A percentile compares a stretch with the other conserved stretches of the same genome.
Conservation (phyloP, 2,797 vertebrate species). For the Fistularia commersonii region DNA sequence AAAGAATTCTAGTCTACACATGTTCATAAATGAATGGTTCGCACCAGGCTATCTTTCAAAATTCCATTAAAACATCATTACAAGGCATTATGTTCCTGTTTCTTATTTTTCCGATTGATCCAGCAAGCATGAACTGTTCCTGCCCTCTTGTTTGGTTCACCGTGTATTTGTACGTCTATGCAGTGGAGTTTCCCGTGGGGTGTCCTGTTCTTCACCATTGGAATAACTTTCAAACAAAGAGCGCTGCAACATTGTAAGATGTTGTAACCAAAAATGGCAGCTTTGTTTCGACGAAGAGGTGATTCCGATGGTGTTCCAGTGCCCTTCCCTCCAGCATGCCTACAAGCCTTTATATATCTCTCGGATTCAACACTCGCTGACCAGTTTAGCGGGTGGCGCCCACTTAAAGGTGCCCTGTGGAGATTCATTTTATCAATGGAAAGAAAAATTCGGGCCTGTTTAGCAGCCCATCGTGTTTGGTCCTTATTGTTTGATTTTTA, state of each 20-base stretch:
- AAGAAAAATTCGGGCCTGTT: too few species aligned
- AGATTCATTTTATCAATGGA: neutral
- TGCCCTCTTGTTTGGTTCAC: conserved; percentile 35
- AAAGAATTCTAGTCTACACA: conserved; percentile 64
- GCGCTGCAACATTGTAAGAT: conserved; percentile 49
- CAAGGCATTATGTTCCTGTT: conserved; percentile 76
- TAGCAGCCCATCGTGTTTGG: too few species aligned
- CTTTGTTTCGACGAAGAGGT: conserved; percentile 51
- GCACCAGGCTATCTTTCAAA: conserved; percentile 73
- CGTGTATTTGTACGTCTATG: conserved; percentile 37
- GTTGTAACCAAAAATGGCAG: conserved; percentile 65
- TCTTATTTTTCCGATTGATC: conserved; percentile 67
- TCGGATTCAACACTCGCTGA: conserved; percentile 21
- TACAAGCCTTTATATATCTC: conserved; percentile 4
- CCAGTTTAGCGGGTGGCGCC: conserved; percentile 3
- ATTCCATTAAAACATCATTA: conserved; percentile 82
- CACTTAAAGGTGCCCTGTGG: conserved; percentile 8
- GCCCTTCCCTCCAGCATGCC: conserved; percentile 40
- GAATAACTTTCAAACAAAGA: conserved; percentile 56
- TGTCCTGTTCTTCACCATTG: conserved; percentile 37
- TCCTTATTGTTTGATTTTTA: too few species aligned
- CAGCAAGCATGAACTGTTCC: conserved; percentile 51
- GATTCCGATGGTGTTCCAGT: conserved; percentile 22
- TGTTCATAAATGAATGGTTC: conserved; percentile 71
- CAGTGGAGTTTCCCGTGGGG: conserved; percentile 26